Evolutionary conservation across 2,113 vertebrate genomes (phyloP), one percentile per base, ranked within the genome.

Genomic region (Merops nubicus): DNA sequence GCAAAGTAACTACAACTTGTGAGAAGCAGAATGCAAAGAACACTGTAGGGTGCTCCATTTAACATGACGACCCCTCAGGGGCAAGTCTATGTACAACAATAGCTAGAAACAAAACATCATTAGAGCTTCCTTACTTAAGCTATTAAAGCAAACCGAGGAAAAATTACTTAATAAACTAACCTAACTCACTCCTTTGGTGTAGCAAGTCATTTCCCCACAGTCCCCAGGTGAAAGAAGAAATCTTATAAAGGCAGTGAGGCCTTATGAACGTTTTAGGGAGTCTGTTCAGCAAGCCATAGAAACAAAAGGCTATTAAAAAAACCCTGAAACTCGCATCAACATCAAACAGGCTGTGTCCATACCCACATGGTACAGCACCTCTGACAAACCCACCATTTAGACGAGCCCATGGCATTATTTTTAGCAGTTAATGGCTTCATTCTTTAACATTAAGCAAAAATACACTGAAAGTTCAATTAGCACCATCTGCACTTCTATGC

Each of bases 141-240:
- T 51, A 25, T 18, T 85, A 56, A 47, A 83, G 43, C 42, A 65
- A 90, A 85, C 40, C 16, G 42, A 62, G 10, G 11, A 11, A 75
- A 89, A 95, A 85, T 70, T 14, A 43, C n/a, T 43, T 62, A 68
- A 23, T 59, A 69, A 43, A 22, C 34, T 62, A 36, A 62, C 59
- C 36, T 34, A 59, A 51, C n/a, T 56, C 85, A 93, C 77, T 95
- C 40, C 53, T 96, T 88, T 65, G 65, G 48, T 91, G 53, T 69
- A 42, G 62, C 26, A 94, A 95, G 79, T 94, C 7, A 93, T n/a
- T 97, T 93, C 13, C 83, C 45, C 92, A 95, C 74, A 81, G 63
- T 80, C 79, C 91, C 70, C 93, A 95, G 63, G 9, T 87, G 56
- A 91, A 95, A 97, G 86, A 96, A 91, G 53, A 97, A 97, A 3